Evolutionary conservation across 2,888 invertebrate genomes (phyloP), one percentile per base, ranked within the genome.

Genomic region (Epistrophe grossulariae): DNA sequence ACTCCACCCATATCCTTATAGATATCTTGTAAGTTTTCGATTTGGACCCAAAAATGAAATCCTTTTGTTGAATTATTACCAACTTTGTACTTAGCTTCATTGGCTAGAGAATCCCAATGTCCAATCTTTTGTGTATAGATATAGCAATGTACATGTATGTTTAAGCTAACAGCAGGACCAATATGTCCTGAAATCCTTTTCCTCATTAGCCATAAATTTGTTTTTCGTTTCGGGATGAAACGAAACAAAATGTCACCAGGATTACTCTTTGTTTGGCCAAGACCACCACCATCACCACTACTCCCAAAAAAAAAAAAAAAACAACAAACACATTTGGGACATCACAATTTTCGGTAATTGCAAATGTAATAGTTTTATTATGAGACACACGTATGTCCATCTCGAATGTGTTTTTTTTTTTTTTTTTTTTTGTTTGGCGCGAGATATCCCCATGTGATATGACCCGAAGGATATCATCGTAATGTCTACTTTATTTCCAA

Each of bases 201-300:
- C 90, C 90, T 91, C 91, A 91, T 91, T 91, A 91, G 90, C 91
- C 90, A 91, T 91, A 91, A 91, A 91, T 91, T 91, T 89, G 89
- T 89, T 13, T 60, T 50, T 70, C 35, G 9, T 70, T 70, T 52
- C 24, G 55, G 70, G 70, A 40, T 55, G 55, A 52, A 52, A 43
- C 35, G 50, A 68, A 52, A 70, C 19, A 55, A 70, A 70, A 55
- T 55, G 40, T 55, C 24, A 55, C 55, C 13, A 70, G 40, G 55
- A 77, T 73, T 82, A 76, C 43, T 62, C 24, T 84, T 74, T 81
- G 59, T 76, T 24, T 81, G 31, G 35, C 43, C 76, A 64, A 74
- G n/a, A 70, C 19, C 40, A 40, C 28, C 17, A n/a, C 10, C 9
- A 45, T 0, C n/a, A 1, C 4, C 15, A n/a, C 4, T 7, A 40